phyloP scores from a whole-genome alignment of 2,888 invertebrate species.

The Zaprionus lineosus region DNA sequence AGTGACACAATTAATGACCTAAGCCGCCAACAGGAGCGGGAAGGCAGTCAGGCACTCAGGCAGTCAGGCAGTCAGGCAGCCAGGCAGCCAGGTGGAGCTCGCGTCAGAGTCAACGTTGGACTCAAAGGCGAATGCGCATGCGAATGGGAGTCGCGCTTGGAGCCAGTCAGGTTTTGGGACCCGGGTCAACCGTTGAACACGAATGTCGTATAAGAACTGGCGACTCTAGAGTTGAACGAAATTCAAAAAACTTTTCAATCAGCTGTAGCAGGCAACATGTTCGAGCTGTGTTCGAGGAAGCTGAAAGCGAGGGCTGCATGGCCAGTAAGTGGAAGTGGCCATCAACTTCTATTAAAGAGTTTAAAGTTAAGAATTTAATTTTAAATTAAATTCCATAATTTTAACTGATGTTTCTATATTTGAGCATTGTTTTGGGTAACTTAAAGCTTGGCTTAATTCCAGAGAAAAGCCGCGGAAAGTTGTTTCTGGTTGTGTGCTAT shows the following conservation, averaged over 20 bases:
- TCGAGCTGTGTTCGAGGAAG: constrained; percentile 49
- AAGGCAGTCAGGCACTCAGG: too few relatives aligned
- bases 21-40: too few relatives aligned
- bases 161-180: too few relatives aligned
- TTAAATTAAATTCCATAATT: too few relatives aligned
- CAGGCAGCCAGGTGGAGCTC: too few relatives aligned
- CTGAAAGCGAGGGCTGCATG: constrained; percentile 32
- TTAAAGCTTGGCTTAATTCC: not conserved
- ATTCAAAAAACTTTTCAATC: constrained; percentile 56
- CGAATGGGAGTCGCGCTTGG: too few relatives aligned
- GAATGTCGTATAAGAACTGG: constrained; percentile 71
- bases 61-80: too few relatives aligned
- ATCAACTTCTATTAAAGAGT: not conserved
- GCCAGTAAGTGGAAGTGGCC: not conserved
- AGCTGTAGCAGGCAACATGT: constrained; percentile 54
- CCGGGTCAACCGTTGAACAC: constrained; percentile 59
- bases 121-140: too few relatives aligned
- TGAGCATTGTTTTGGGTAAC: not conserved
- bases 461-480: too few relatives aligned
- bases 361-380: too few relatives aligned
- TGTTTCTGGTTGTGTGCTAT: not conserved
- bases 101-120: too few relatives aligned
- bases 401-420: not conserved
- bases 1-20: constrained; percentile 75
- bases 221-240: constrained; percentile 48